Evolutionary conservation across 2,888 invertebrate species (phyloP).

Genomic region (Plagiodera versicolora): DNA sequence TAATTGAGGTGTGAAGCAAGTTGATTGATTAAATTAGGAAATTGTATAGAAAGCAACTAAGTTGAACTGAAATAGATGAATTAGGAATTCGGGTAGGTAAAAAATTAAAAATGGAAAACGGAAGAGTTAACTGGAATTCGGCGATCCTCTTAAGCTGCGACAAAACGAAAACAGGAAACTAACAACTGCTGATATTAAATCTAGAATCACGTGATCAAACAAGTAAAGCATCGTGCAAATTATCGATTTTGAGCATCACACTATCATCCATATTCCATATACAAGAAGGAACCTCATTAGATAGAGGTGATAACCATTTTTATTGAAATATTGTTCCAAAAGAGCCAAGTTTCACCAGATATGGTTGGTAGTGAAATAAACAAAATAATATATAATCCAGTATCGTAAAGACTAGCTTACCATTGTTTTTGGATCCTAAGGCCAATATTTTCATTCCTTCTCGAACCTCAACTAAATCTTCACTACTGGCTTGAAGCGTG

Average conservation of each 20-base stretch:
- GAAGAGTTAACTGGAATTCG: slow-evolving; percentile 53
- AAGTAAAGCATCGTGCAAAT: slow-evolving; percentile 14
- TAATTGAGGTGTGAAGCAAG: slow-evolving; percentile 33
- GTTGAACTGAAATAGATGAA: slow-evolving; percentile 33
- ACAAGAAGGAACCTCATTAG: too few relatives aligned
- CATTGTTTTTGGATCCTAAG: slow-evolving; percentile 57
- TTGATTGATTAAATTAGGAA: slow-evolving; percentile 32
- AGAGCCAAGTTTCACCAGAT: too few relatives aligned
- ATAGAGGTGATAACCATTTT: too few relatives aligned
- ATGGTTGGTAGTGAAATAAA: neutral
- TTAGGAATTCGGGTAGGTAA: slow-evolving; percentile 22
- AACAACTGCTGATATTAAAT: slow-evolving; percentile 38
- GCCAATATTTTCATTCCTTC: slow-evolving; percentile 76
- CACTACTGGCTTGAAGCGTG: slow-evolving; percentile 67
- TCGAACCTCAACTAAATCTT: slow-evolving; percentile 72
- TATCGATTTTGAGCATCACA: slow-evolving; percentile 4
- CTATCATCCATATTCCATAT: neutral
- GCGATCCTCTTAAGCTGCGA: slow-evolving; percentile 66
- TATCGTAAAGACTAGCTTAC: slow-evolving; percentile 52
- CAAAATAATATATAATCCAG: neutral
- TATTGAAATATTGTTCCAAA: too few relatives aligned
- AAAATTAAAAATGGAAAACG: slow-evolving; percentile 42
- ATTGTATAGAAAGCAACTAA: slow-evolving; percentile 29
- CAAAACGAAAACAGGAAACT: slow-evolving; percentile 58
- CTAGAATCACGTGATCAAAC: slow-evolving; percentile 13